These are phyloP conservation scores for Coturnix japonica DNA, from an alignment of 2,113 vertebrate genomes.

Conservation along the genomic window DNA sequence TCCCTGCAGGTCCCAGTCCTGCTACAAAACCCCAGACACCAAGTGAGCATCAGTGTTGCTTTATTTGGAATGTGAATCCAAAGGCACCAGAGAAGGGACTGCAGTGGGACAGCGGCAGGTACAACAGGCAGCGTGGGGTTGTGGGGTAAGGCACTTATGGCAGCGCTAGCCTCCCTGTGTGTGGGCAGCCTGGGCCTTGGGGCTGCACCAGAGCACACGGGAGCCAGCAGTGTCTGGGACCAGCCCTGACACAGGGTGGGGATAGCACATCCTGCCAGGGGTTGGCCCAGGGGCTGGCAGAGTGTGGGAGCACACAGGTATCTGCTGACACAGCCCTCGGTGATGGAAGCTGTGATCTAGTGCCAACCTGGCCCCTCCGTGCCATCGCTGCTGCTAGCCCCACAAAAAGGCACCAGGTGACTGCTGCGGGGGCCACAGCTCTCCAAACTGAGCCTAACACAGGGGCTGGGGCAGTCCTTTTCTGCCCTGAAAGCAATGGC, in stretches of 20 bases:
- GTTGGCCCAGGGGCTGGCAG: accelerated
- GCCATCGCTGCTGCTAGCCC: not conserved
- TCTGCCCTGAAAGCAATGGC: accelerated
- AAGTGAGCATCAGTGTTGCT: not conserved
- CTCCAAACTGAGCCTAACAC: accelerated
- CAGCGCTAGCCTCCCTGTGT: not conserved
- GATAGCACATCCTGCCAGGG: not conserved
- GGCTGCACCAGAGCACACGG: not conserved
- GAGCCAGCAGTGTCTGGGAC: not conserved
- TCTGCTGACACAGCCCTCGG: not conserved
- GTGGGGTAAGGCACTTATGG: slow-evolving; percentile 26
- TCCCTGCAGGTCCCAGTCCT: not conserved
- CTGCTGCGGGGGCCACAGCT: not conserved
- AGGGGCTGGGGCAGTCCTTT: not conserved
- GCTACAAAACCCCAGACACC: not conserved
- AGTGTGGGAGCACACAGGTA: accelerated
- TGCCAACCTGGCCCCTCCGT: not conserved
- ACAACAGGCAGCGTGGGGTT: not conserved
- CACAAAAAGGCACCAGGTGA: not conserved
- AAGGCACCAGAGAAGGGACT: not conserved
- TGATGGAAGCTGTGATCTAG: not conserved
- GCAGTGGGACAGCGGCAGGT: not conserved
- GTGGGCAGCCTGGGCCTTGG: not conserved
- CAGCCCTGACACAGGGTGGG: slow-evolving; percentile 40
- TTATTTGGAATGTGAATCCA: slow-evolving; percentile 52